Evolutionary conservation across 2,888 invertebrate genomes (phyloP), one percentile per base, ranked within the genome.

Genomic region (Protodeltote pygarga): DNA sequence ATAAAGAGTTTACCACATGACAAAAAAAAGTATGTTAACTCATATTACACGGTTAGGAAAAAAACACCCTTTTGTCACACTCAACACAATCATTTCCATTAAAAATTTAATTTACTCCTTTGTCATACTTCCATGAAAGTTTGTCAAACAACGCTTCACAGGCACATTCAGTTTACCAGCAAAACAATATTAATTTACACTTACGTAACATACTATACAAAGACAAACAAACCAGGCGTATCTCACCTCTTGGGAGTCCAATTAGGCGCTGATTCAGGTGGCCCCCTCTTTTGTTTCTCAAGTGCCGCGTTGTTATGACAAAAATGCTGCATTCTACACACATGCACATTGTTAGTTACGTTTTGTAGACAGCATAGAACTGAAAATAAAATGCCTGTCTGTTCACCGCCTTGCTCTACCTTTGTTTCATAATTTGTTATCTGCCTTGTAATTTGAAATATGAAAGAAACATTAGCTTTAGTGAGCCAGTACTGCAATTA

Each of bases 261-360:
- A 72, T 72, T 72, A 68, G 63, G 40, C 59, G 27, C 23, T 35
- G 46, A 64, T 52, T 41, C 68, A 64, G 57, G 49, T 53, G 67
- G 58, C 46, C 49, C 46, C 33, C 53, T 41, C 71, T 52, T 66
- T 72, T 72, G 71, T 70, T 35, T 39, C 28, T 5, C 19, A 41
- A 54, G 54, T 64, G 53, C 25, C 38, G 47, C 49, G 51, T 63
- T 63, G 70, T 64, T 65, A 62, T 68, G 53, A 65, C 70, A 66
- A 69, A 71, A 72, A 62, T 66, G 46, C 24, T 61, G 29, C 41
- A 55, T 45, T 39, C 34, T 60, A 40, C 16, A 16, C 31, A 19
- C 25, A 32, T 44, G 38, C 33, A 48, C 41, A 62, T 59, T 57
- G 61, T 71, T 61, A 47, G 41, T 45, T 65, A 44, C 21, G 28